Conservation (phyloP, 2,888 invertebrate genomes). For the Oegoconia quadripuncta region DNA sequence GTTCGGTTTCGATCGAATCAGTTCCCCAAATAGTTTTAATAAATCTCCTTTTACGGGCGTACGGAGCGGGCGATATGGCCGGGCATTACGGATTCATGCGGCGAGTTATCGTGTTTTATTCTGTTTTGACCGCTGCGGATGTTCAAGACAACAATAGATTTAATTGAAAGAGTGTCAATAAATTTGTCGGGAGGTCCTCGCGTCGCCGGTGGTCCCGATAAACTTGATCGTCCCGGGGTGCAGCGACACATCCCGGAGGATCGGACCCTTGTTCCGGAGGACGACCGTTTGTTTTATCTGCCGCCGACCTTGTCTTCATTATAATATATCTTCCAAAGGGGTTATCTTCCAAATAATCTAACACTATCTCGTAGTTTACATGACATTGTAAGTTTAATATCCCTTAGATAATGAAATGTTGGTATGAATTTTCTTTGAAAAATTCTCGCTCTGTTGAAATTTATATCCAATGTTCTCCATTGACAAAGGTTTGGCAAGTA, state of each 20-base stretch:
- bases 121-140: constrained; percentile 68
- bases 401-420: too few relatives aligned
- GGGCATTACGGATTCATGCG: constrained; percentile 68
- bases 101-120: constrained; percentile 74
- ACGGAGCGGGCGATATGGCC: constrained; percentile 57
- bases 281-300: constrained; percentile 67
- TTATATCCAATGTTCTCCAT: too few relatives aligned
- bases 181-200: constrained; percentile 65
- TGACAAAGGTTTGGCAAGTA: too few relatives aligned
- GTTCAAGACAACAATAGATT: constrained; percentile 70
- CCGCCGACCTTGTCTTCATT: constrained; percentile 63
- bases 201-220: constrained; percentile 73
- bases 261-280: constrained; percentile 54
- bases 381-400: constrained; percentile 17
- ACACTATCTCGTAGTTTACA: constrained; percentile 39
- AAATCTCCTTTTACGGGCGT: constrained; percentile 77
- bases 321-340: constrained; percentile 59
- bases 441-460: too few relatives aligned
- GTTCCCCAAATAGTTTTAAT: constrained; percentile 78
- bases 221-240: constrained; percentile 47
- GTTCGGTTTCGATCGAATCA: constrained; percentile 77
- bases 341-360: constrained; percentile 56
- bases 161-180: constrained; percentile 79
- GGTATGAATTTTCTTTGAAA: too few relatives aligned
- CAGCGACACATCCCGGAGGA: constrained; percentile 56